Conservation (phyloP, 2,888 invertebrate species). For the Oscheius onirici region DNA sequence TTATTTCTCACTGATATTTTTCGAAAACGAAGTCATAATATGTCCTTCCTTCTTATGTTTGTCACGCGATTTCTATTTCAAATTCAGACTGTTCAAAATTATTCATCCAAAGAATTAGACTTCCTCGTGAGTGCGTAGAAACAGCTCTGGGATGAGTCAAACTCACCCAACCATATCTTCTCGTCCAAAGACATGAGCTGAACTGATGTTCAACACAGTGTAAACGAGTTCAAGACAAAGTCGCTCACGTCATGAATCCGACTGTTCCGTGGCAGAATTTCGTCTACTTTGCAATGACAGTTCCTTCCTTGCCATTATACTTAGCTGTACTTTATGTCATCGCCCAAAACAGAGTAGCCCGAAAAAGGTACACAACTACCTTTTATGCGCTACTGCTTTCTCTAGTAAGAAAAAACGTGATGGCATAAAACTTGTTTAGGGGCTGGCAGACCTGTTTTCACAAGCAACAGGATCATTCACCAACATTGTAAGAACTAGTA, state of each 20-base stretch:
- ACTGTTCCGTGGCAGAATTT: slow-evolving; percentile 15
- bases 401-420: background rate
- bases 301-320: slow-evolving; percentile 11
- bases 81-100: no score
- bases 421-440: background rate
- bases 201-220: background rate
- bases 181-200: background rate
- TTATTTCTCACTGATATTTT: no score
- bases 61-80: no score
- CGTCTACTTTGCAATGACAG: slow-evolving; percentile 1
- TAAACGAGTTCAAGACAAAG: background rate
- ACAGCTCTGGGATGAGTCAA: background rate
- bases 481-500: slow-evolving; percentile 7
- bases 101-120: no score
- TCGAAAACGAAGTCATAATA: no score
- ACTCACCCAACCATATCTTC: background rate
- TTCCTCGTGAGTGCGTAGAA: background rate
- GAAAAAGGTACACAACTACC: slow-evolving; percentile 9
- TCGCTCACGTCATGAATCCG: background rate
- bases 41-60: no score
- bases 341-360: background rate
- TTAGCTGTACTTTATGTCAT: background rate
- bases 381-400: slow-evolving; percentile 16
- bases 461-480: slow-evolving; percentile 1
- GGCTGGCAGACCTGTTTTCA: slow-evolving; percentile 10